Conservation (phyloP, 1,140 invertebrate genomes). For the Telenomus remus region DNA sequence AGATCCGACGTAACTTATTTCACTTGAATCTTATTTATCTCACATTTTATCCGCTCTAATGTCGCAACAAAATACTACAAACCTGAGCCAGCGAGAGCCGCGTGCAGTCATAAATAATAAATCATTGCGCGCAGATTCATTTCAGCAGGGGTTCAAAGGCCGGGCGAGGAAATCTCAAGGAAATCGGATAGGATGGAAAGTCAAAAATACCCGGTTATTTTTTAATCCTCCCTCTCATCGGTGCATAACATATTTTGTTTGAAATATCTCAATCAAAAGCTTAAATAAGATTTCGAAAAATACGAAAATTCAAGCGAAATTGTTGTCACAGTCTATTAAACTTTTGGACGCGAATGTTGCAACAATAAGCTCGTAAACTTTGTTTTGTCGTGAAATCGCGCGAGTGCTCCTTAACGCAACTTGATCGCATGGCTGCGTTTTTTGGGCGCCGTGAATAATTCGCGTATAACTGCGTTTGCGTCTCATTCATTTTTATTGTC, state of each 20-base stretch:
- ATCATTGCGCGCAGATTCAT: conserved; percentile 28
- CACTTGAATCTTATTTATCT: conserved; percentile 9
- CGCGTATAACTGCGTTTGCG: conserved; percentile 36
- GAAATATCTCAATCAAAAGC: too few species aligned
- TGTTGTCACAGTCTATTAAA: too few species aligned
- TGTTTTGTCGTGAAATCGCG: too few species aligned
- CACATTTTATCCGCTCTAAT: conserved; percentile 18
- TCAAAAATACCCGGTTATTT: conserved; percentile 8
- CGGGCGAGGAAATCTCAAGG: conserved; percentile 23
- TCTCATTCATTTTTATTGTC: conserved; percentile 43
- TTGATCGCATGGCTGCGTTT: neutral
- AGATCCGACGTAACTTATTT: conserved; percentile 9
- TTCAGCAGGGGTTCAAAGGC: conserved; percentile 22
- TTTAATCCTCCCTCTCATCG: conserved; percentile 36
- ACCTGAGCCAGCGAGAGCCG: conserved; percentile 1
- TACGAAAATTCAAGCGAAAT: too few species aligned
- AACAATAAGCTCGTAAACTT: too few species aligned
- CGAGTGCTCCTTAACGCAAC: too few species aligned
- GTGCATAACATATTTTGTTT: neutral
- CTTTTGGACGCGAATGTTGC: too few species aligned
- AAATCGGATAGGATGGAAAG: conserved; percentile 35
- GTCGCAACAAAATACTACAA: conserved; percentile 7
- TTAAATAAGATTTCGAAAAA: too few species aligned
- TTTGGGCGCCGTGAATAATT: conserved; percentile 34
- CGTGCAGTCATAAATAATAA: conserved; percentile 35